Base-by-base conservation (phyloP, 1,140 invertebrate species). In the Diploscapter pachys region DNA sequence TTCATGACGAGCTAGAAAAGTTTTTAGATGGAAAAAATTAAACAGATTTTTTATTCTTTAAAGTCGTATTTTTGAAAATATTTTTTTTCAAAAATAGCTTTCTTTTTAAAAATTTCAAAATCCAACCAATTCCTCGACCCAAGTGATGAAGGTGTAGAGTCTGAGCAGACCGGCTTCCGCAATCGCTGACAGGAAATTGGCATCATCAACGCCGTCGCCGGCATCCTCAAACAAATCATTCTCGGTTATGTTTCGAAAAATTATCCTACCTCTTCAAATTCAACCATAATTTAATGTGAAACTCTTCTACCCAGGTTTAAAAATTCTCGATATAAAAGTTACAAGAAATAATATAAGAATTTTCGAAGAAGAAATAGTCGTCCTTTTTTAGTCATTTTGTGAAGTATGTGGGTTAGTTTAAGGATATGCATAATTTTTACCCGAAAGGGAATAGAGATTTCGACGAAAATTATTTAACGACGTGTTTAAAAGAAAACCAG, bases 131-230 rank as follows among this genome's bases (percentile, higher is more conserved):
- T 98, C 94, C 86, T 95, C 95, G 0, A 95, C 92, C 94, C 95
- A 98, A 87, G 97, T 94, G 75, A 96, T 91, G 76, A 96, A 94
- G 0, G 92, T 93, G 86, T 92, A 98, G 2, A 99, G 88, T 54
- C 95, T 89, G n/a, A 99, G 89, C 80, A 99, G 92, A 48, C 93
- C 93, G 6, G 94, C 93, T 87, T 99, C 95, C 0, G 96, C 96
- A 77, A 91, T 93, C 73, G 89, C 91, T 85, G 94, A 94, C 4
- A 95, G 93, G 88, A 99, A 99, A 88, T 99, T 99, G 0, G 97
- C 96, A 89, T 99, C 97, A 88, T 99, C 96, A 13, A 99, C 89
- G 0, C 93, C 93, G 88, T 99, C 97, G 8, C 97, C 97, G 63
- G 96, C 91, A 88, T 99, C 96, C 75, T 78, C 31, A 78, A 75